Conservation (phyloP, 2,888 invertebrate species). For the Myopa testacea region DNA sequence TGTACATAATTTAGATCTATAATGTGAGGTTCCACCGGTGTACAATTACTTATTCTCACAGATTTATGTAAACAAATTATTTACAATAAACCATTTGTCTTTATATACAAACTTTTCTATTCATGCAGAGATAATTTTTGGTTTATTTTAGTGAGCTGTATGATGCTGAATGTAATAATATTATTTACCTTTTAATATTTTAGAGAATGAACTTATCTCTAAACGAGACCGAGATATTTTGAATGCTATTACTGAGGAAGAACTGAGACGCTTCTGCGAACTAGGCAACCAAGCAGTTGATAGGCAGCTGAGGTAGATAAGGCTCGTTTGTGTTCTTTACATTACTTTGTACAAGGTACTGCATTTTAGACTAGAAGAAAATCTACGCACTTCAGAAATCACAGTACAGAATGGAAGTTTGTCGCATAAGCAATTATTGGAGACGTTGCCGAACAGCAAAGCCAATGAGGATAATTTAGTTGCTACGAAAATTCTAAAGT, state of each 20-base stretch:
- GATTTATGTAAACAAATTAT: no score
- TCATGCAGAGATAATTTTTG: no score
- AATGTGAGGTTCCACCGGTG: no score
- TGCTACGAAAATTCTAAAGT: conserved; percentile 62
- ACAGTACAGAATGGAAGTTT: conserved; percentile 61
- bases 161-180: no score
- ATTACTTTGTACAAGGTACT: not conserved
- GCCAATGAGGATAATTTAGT: conserved; percentile 57
- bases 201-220: conserved; percentile 33
- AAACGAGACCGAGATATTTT: conserved; percentile 43
- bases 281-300: conserved; percentile 52
- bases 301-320: conserved; percentile 52
- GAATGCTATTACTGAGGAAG: conserved; percentile 44
- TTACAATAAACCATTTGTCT: no score
- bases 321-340: not conserved
- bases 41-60: no score
- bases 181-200: not conserved
- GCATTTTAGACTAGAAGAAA: conserved; percentile 59
- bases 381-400: conserved; percentile 56
- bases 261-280: conserved; percentile 50
- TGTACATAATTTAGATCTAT: no score
- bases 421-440: conserved; percentile 63
- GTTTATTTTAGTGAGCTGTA: no score
- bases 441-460: conserved; percentile 59
- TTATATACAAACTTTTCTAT: no score